Base-by-base conservation (phyloP, 2,113 vertebrate species). In the Zosterops pallidus region DNA sequence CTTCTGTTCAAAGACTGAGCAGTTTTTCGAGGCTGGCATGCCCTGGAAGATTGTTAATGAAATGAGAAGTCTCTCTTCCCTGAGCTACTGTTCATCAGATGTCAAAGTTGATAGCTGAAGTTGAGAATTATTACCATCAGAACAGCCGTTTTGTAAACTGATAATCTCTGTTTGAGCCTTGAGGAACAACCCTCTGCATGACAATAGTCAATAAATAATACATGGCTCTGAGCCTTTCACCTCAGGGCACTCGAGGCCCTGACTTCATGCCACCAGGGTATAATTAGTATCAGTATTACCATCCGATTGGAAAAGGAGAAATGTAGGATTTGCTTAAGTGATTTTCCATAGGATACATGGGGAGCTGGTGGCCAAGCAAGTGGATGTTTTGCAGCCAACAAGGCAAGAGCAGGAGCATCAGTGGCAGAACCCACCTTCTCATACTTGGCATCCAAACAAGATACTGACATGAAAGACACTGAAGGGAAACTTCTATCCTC, bases 201-300 rank as follows among this genome's bases (percentile, higher is more conserved):
- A 86, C 64, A 94, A 74, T 22, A 49, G 69, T 33, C 84, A 93
- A 94, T 96, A 96, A 96, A 96, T 94, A 95, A 95, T 90, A 94
- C 76, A 97, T 94, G 89, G 50, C 60, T 89, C 42, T 42, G 42
- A 94, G 83, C 68, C 60, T 90, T 93, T 88, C 92, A 88, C 75
- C 88, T 93, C 79, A 59, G 92, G 90, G 92, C 90, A 80, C 52
- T 74, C 75, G 46, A 47, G 1, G 19, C 79, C 57, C 60, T 86
- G 71, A 75, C 71, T 94, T 93, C 35, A 68, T 18, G 64, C 20
- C 92, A 92, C 37, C 60, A 67, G 85, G 77, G 87, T 78, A 63
- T 55, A 91, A 95, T 93, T 88, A 93, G 71, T 50, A 93, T 37
- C 83, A 68, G 67, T 47, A 94, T 83, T 81, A 37, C 83, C 57